Evolutionary conservation across 2,888 invertebrate species (phyloP).

Genomic region (Microplitis deprimator): DNA sequence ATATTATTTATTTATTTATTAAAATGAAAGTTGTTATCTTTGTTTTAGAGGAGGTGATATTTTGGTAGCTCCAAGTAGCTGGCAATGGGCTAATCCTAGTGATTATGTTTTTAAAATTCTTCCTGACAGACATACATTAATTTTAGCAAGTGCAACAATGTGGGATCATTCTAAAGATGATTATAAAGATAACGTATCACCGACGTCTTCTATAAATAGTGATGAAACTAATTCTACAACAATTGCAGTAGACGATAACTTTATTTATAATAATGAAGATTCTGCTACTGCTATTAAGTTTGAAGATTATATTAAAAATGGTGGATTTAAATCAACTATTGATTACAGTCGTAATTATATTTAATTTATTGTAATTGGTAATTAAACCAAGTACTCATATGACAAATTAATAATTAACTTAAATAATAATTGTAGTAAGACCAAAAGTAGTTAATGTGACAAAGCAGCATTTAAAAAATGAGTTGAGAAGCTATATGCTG

Average conservation of each 20-base stretch:
- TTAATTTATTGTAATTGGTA: not conserved
- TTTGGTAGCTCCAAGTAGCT: constrained; percentile 75
- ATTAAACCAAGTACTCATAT: too few species aligned
- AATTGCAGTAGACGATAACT: not conserved
- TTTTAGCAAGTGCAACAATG: constrained; percentile 58
- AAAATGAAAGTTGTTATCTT: constrained; percentile 9
- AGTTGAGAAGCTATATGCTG: constrained; percentile 75
- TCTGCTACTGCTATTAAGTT: not conserved
- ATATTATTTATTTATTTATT: not conserved
- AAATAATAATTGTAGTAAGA: constrained; percentile 66
- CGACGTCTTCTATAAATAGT: not conserved
- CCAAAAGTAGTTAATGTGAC: constrained; percentile 72
- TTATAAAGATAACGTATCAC: constrained; percentile 42
- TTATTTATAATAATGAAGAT: constrained; percentile 7
- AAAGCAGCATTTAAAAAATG: constrained; percentile 68
- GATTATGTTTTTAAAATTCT: constrained; percentile 76
- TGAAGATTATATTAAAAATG: not conserved
- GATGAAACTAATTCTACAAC: not conserved
- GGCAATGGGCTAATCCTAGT: constrained; percentile 76
- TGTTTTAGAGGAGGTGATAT: constrained; percentile 75
- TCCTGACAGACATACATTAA: constrained; percentile 74
- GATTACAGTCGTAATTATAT: constrained; percentile 61
- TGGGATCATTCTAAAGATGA: constrained; percentile 59
- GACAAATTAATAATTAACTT: not conserved
- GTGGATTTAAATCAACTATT: constrained; percentile 26